phyloP scores from a whole-genome alignment of 2,888 invertebrate species.

The Drosophila borborema region DNA sequence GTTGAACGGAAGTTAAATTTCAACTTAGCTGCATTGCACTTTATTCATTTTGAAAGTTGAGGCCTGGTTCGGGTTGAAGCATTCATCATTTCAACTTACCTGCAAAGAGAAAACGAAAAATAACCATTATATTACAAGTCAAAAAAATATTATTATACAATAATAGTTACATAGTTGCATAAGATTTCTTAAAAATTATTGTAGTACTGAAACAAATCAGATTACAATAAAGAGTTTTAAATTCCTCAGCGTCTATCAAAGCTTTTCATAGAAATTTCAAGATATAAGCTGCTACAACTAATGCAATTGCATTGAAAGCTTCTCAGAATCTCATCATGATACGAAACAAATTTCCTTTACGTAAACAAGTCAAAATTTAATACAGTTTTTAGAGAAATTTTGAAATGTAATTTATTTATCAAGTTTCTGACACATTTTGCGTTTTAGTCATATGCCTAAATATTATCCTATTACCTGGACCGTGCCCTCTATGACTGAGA shows the following conservation, averaged over 20 bases:
- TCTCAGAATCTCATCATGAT: neutral
- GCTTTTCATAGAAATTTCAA: neutral
- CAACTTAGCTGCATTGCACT: constrained; percentile 50
- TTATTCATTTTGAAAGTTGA: neutral
- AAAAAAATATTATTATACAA: neutral
- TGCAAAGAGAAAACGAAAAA: neutral
- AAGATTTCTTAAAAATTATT: neutral
- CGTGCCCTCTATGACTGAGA: constrained; percentile 6
- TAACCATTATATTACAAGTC: neutral
- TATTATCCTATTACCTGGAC: neutral
- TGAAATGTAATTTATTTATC: constrained; percentile 8
- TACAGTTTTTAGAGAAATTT: neutral
- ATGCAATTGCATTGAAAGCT: neutral
- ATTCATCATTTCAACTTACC: constrained; percentile 37
- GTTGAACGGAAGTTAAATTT: constrained; percentile 24
- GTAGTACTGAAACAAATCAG: neutral
- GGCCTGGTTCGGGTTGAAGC: neutral
- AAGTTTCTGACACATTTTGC: constrained; percentile 10
- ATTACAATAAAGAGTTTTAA: neutral
- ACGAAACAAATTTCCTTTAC: neutral
- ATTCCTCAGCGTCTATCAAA: neutral
- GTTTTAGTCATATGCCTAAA: neutral
- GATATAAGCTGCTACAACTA: neutral
- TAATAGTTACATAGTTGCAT: neutral
- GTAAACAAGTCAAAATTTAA: neutral